Base-by-base conservation (phyloP, 92 coral and sea anemone species). In the Hydrozoanthus gracilis region DNA sequence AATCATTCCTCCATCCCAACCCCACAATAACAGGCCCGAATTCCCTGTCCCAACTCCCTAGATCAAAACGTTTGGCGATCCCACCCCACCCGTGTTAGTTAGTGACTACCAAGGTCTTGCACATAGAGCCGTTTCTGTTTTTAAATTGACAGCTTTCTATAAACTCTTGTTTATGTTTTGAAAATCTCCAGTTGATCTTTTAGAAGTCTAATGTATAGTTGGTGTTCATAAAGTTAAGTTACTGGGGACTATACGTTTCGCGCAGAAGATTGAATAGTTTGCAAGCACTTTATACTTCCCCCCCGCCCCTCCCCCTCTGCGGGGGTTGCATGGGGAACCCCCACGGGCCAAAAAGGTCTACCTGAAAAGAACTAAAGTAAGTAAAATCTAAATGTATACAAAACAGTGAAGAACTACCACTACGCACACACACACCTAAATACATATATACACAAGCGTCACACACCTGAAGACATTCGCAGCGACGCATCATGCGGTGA, bases 241-340 rank as follows among this genome's bases (percentile, higher is more conserved):
- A 65, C 71, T 65, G 71, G 71, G 71, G 71, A 65, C 71, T 65
- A 65, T 65, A 65, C 71, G 71, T 65, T 65, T 65, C 71, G 71
- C 71, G 71, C 71, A 65, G 71, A 65, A 65, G 71, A 65, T 65
- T 65, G 71, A 65, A 65, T 65, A 67, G 72, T 67, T 67, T 67
- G 72, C 72, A 67, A 67, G 72, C 72, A 67, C 72, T 67, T 67
- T 67, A 67, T 67, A 67, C 72, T 17, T 67, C 72, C 72, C 72
- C 72, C 72, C 72, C 8, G 72, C 72, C 72, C 72, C 72, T 67
- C 72, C 72, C 72, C 72, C 39, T 67, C 72, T 67, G 72, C 72
- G 72, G 72, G 72, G 72, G 72, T 67, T 67, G 72, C 72, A 67
- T 67, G 72, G 72, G 72, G 72, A 67, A 67, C 72, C 72, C 72